These are phyloP conservation scores for Siniperca obscura DNA, from an alignment of 2,797 vertebrate species.

Conservation along the genomic window DNA sequence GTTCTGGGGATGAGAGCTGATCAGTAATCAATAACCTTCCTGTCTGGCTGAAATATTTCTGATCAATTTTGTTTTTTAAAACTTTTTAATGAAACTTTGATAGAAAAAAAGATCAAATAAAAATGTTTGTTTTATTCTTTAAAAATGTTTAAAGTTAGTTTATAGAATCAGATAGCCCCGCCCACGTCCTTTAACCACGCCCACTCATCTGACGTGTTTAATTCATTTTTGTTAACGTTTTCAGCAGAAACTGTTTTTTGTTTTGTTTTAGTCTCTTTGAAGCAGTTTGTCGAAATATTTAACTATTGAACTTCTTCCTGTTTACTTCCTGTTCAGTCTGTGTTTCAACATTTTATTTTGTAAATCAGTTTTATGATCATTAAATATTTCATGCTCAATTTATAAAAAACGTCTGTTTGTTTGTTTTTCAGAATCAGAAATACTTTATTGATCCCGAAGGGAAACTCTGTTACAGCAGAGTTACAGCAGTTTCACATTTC, in stretches of 20 bases:
- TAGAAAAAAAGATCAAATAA: background rate
- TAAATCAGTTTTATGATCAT: conserved; percentile 13
- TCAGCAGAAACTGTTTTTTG: too few species aligned
- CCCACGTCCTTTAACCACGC: background rate
- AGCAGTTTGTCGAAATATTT: background rate
- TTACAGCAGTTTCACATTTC: background rate
- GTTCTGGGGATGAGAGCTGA: conserved; percentile 84
- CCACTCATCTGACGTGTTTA: background rate
- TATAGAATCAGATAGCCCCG: background rate
- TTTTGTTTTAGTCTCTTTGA: background rate
- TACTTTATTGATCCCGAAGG: too few species aligned
- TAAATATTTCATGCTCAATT: background rate
- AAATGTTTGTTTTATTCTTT: background rate
- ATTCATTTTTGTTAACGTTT: too few species aligned
- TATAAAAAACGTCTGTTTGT: background rate
- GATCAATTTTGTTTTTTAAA: background rate
- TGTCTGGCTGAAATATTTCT: background rate
- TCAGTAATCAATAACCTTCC: background rate
- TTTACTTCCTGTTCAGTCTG: background rate
- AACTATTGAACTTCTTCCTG: conserved; percentile 3
- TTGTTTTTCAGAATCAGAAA: background rate
- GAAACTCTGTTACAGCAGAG: too few species aligned
- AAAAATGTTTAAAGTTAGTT: too few species aligned
- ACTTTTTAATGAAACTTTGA: background rate
- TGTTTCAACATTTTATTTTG: conserved; percentile 15